phyloP scores from a whole-genome alignment of 2,888 invertebrate genomes.

The Operophtera brumata region DNA sequence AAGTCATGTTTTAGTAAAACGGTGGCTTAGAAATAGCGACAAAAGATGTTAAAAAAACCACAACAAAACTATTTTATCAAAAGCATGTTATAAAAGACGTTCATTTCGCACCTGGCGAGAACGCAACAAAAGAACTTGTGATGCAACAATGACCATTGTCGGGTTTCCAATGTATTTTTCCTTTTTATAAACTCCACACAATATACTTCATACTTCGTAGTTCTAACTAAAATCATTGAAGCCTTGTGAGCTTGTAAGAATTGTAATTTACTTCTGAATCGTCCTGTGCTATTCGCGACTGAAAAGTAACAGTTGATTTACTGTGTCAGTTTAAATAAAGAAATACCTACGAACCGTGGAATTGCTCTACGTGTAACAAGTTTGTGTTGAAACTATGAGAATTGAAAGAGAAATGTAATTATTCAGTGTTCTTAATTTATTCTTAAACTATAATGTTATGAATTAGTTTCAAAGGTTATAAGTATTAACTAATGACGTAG shows the following conservation, averaged over 20 bases:
- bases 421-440: background rate
- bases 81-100: background rate
- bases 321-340: background rate
- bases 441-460: background rate
- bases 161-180: slow-evolving; percentile 20
- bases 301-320: slow-evolving; percentile 4
- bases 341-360: background rate
- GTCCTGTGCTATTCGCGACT: background rate
- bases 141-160: slow-evolving; percentile 59
- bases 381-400: background rate
- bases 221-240: slow-evolving; percentile 40
- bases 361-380: background rate
- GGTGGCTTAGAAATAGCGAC: too few species aligned
- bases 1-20: too few species aligned
- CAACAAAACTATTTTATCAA: too few species aligned
- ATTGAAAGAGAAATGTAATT: background rate
- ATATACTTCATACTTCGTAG: slow-evolving; percentile 15
- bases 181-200: slow-evolving; percentile 47
- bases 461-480: too few species aligned
- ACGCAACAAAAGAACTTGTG: slow-evolving; percentile 31
- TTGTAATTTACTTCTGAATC: slow-evolving; percentile 21
- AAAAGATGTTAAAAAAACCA: too few species aligned
- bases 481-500: too few species aligned
- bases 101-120: slow-evolving; percentile 25
- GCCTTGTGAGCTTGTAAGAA: slow-evolving; percentile 28